phyloP scores from a whole-genome alignment of 2,888 invertebrate genomes.

The Auanema freiburgensis region DNA sequence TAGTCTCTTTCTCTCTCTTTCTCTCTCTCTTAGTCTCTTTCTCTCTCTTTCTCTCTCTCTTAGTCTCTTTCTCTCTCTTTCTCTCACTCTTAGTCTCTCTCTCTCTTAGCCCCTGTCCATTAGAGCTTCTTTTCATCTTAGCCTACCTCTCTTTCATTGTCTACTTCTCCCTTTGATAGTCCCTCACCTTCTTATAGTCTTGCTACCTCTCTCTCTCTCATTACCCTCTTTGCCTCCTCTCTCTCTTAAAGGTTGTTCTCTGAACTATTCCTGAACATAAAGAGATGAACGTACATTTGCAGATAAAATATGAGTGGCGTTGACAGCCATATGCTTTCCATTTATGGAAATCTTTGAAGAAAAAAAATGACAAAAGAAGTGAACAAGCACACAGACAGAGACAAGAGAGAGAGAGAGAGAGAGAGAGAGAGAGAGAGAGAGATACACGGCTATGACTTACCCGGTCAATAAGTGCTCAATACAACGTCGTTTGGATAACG shows the following conservation, averaged over 20 bases:
- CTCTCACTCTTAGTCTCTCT: too few species aligned
- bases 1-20: slow-evolving; percentile 10
- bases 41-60: slow-evolving; percentile 7
- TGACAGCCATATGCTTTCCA: too few species aligned
- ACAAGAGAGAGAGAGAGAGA: slow-evolving; percentile 4
- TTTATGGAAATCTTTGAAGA: not conserved
- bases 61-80: slow-evolving; percentile 4
- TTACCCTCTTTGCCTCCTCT: too few species aligned
- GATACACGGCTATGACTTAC: slow-evolving; percentile 10
- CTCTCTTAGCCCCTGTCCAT: not conserved
- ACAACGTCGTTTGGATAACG: slow-evolving; percentile 31
- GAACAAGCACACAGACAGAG: not conserved
- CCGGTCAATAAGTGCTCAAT: slow-evolving; percentile 34
- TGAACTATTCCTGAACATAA: too few species aligned
- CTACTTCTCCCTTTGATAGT: too few species aligned
- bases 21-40: slow-evolving; percentile 6
- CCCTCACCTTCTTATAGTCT: too few species aligned
- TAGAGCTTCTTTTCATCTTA: not conserved
- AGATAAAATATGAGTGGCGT: too few species aligned
- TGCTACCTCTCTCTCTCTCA: too few species aligned
- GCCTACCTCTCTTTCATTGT: slow-evolving; percentile 3
- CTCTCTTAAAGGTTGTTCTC: too few species aligned
- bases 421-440: slow-evolving; percentile 9
- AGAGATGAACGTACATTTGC: too few species aligned
- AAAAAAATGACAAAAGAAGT: not conserved